A percentile compares a stretch with the other conserved stretches of the same genome.
phyloP scores from a whole-genome alignment of 2,888 invertebrate species.

The Tortrix viridana region DNA sequence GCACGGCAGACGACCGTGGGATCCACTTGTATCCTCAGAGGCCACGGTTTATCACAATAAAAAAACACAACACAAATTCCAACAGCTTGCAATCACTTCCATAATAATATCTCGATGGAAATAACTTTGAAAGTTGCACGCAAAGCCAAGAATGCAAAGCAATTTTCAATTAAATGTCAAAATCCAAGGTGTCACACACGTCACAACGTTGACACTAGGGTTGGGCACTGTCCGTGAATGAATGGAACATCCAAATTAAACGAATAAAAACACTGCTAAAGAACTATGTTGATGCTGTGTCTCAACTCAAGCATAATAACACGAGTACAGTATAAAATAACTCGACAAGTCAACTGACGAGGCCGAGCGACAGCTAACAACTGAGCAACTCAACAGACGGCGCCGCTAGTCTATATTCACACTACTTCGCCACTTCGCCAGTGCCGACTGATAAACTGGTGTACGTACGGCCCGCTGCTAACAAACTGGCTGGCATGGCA shows the following conservation, averaged over 20 bases:
- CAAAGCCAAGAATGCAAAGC: conserved; percentile 7
- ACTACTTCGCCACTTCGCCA: conserved; percentile 15
- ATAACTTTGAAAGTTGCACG: conserved; percentile 22
- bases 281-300: conserved; percentile 13
- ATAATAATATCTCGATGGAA: conserved; percentile 28
- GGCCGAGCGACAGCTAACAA: conserved; percentile 36
- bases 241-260: conserved; percentile 20
- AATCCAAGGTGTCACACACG: conserved; percentile 12
- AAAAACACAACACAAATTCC: conserved; percentile 43
- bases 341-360: conserved; percentile 25
- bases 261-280: conserved; percentile 21
- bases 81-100: conserved; percentile 36
- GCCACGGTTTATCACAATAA: conserved; percentile 59
- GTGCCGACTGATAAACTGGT: background rate
- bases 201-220: conserved; percentile 26
- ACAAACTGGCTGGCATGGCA: conserved; percentile 28
- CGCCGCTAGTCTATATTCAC: conserved; percentile 41
- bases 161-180: conserved; percentile 25
- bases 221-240: conserved; percentile 31
- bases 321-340: conserved; percentile 4
- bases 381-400: conserved; percentile 42
- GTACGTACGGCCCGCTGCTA: conserved; percentile 18
- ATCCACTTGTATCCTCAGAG: conserved; percentile 58
- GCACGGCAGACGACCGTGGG: conserved; percentile 50
- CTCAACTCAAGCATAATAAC: conserved; percentile 6